Evolutionary conservation across 1,140 invertebrate genomes (phyloP).

Genomic region (Drosophila kepulauana): DNA sequence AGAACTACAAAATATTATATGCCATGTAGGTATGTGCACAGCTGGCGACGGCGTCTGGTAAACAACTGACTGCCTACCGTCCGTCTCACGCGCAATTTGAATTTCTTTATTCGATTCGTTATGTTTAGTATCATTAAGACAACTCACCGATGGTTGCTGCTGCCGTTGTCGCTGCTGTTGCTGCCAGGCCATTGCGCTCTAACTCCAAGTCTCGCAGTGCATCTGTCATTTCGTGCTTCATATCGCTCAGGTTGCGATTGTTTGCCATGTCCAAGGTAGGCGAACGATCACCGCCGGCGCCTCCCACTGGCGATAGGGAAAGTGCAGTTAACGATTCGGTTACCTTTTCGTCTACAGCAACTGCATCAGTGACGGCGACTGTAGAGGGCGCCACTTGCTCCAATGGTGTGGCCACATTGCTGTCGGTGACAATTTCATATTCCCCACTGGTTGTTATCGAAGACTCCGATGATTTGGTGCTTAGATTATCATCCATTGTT

Average conservation of each 20-base stretch:
- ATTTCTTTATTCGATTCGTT: slow-evolving; percentile 17
- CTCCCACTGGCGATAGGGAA: slow-evolving; percentile 49
- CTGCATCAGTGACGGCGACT: neutral
- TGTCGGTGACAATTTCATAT: slow-evolving; percentile 91
- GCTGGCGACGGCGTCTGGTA: slow-evolving; percentile 32
- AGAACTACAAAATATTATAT: neutral
- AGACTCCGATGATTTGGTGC: slow-evolving; percentile 91
- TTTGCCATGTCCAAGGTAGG: slow-evolving; percentile 91
- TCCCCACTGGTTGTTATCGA: slow-evolving; percentile 93
- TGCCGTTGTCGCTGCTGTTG: slow-evolving; percentile 29
- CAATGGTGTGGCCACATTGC: slow-evolving; percentile 74
- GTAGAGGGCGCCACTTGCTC: slow-evolving; percentile 45
- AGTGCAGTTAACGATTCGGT: slow-evolving; percentile 58
- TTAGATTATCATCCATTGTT: slow-evolving; percentile 92
- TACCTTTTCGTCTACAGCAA: slow-evolving; percentile 6
- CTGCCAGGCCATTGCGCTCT: slow-evolving; percentile 57
- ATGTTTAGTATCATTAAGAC: slow-evolving; percentile 4
- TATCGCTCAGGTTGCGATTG: slow-evolving; percentile 90
- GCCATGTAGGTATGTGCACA: slow-evolving; percentile 31
- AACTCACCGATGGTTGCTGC: slow-evolving; percentile 58
- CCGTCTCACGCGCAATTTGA: neutral
- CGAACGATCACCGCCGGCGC: slow-evolving; percentile 84
- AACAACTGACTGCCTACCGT: slow-evolving; percentile 39
- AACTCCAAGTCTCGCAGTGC: slow-evolving; percentile 87
- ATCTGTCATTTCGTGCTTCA: slow-evolving; percentile 90